Conservation (phyloP, 2,888 invertebrate genomes). For the Petrolisthes manimaculis region DNA sequence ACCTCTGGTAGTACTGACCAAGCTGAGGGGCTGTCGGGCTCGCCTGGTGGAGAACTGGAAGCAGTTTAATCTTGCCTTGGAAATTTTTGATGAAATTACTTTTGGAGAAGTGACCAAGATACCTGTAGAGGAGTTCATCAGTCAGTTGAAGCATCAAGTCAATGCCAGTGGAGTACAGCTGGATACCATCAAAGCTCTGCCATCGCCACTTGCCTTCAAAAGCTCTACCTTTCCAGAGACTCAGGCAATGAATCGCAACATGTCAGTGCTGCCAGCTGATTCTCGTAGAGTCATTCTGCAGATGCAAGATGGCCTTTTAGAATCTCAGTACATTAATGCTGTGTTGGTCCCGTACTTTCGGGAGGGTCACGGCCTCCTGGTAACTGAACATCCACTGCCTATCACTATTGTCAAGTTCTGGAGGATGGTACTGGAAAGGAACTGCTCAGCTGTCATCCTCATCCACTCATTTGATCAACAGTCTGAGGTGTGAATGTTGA, state of each 20-base stretch:
- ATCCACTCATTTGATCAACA: conserved; percentile 13
- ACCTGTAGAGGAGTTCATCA: not conserved
- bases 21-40: conserved; percentile 37
- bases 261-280: conserved; percentile 31
- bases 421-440: conserved; percentile 37
- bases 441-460: conserved; percentile 23
- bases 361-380: not conserved
- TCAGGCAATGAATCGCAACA: conserved; percentile 25
- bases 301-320: not conserved
- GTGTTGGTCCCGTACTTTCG: conserved; percentile 12
- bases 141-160: not conserved
- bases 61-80: conserved; percentile 44
- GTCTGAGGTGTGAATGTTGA: too few species aligned
- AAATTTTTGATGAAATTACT: conserved; percentile 51
- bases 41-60: conserved; percentile 54
- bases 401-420: conserved; percentile 38
- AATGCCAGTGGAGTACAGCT: not conserved
- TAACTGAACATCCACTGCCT: conserved; percentile 48
- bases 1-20: conserved; percentile 27
- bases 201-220: conserved; percentile 19
- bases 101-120: conserved; percentile 38
- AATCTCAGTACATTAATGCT: conserved; percentile 52
- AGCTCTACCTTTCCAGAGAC: not conserved
- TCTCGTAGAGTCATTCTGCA: conserved; percentile 22
- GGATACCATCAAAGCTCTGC: not conserved